phyloP scores from a whole-genome alignment of 2,888 invertebrate species.

The Tridacna crocea region DNA sequence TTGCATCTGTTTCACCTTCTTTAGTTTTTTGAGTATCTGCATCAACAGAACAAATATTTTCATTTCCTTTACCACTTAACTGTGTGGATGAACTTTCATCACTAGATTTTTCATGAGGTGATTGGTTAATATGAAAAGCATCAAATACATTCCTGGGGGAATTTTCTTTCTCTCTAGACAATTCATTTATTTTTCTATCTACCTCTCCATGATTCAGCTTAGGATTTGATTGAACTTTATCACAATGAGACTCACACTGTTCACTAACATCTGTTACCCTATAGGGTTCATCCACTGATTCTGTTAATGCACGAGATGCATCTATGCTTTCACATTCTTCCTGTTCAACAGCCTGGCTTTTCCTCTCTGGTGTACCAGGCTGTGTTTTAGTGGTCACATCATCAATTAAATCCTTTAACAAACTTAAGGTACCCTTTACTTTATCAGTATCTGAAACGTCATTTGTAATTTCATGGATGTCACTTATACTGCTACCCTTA shows the following conservation, averaged over 20 bases:
- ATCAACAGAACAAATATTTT: too few species aligned
- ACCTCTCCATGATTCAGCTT: background rate
- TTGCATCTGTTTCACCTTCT: too few species aligned
- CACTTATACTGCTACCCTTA: too few species aligned
- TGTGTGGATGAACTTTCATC: too few species aligned
- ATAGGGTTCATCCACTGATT: background rate
- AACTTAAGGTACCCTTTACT: background rate
- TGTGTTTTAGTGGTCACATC: background rate
- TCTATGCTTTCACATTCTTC: too few species aligned
- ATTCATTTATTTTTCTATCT: background rate
- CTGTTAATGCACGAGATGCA: background rate
- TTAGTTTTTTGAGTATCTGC: too few species aligned
- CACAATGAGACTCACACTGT: background rate
- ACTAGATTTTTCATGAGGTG: background rate
- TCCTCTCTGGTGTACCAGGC: background rate
- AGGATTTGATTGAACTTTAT: background rate
- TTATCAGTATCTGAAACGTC: background rate
- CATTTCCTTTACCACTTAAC: too few species aligned
- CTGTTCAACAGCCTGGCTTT: background rate
- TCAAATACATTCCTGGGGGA: conserved; percentile 59
- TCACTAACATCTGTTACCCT: background rate
- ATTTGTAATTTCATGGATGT: background rate
- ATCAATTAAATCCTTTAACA: conserved; percentile 4
- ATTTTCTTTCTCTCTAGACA: conserved; percentile 8
- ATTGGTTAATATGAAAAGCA: conserved; percentile 48